A percentile compares a stretch with the other conserved stretches of the same genome.
These are phyloP conservation scores for Lordiphosa andalusiaca DNA, from an alignment of 2,888 invertebrate species.

Conservation along the genomic window DNA sequence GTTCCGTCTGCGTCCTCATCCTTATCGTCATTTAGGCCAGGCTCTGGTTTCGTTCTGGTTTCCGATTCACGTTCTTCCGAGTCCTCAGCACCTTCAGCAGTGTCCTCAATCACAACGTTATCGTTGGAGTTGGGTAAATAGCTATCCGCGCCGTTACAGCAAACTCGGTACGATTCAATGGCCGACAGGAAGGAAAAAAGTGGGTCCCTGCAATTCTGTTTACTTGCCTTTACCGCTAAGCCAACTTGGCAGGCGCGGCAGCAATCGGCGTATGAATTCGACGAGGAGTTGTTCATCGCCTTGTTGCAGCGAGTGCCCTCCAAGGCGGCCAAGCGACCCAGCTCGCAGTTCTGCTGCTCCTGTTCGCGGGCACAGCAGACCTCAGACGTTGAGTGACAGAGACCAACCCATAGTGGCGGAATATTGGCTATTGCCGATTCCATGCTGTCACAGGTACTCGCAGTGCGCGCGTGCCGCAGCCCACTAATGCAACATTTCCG, in stretches of 20 bases:
- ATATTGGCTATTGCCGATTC: slow-evolving; percentile 82
- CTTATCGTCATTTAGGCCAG: slow-evolving; percentile 9
- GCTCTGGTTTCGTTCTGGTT: neutral
- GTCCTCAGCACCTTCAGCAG: neutral
- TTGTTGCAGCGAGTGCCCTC: slow-evolving; percentile 73
- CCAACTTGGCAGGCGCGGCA: slow-evolving; percentile 85
- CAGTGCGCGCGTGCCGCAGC: slow-evolving; percentile 81
- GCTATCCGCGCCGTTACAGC: slow-evolving; percentile 81
- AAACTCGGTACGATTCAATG: slow-evolving; percentile 83
- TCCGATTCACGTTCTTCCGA: slow-evolving; percentile 11
- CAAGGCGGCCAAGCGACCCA: slow-evolving; percentile 74
- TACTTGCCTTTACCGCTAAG: slow-evolving; percentile 82
- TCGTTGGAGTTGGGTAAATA: neutral
- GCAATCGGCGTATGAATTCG: slow-evolving; percentile 82
- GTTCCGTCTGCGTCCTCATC: slow-evolving; percentile 44
- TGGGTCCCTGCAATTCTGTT: slow-evolving; percentile 82
- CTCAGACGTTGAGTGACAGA: slow-evolving; percentile 84
- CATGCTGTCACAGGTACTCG: slow-evolving; percentile 81
- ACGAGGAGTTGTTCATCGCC: slow-evolving; percentile 51
- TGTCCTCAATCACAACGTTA: slow-evolving; percentile 2
- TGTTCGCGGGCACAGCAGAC: slow-evolving; percentile 84
- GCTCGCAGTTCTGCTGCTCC: slow-evolving; percentile 78
- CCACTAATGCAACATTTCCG: slow-evolving; percentile 82
- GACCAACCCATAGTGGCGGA: slow-evolving; percentile 82
- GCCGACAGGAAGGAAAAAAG: slow-evolving; percentile 78